Base-by-base conservation (phyloP, 2,888 invertebrate species). In the Polydrusus cervinus region DNA sequence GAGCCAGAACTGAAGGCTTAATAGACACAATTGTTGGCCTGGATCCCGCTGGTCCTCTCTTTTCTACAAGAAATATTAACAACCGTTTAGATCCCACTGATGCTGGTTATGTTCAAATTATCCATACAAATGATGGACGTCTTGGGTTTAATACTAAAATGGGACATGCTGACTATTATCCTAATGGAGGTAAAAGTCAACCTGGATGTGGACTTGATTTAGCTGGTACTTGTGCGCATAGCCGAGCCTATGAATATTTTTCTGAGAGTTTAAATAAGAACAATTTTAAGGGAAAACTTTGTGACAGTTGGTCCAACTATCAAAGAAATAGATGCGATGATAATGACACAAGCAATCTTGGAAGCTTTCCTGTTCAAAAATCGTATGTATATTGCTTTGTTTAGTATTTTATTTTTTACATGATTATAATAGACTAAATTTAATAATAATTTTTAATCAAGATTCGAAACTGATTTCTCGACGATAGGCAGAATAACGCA, bases 211-310 rank as follows among this genome's bases (percentile, higher is more conserved):
- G 82, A 10, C 5, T 82, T 0, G 85, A 86, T 74, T 2, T 82
- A 3, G 53, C 78, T 10, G 85, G 84, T 14, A 61, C 80, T 13
- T 90, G 89, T 79, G 81, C 89, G 2, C 89, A 90, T 80, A 78
- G 79, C 1, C 84, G 89, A 49, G 83, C 89, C 1, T 87, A 86
- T 57, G 16, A 80, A 40, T 89, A 87, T 77, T 89, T 85, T 74
- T 85, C 87, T 0, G 89, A 89, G 82, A 85, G 89, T 0, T 79
- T 89, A 13, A 67, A 25, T 25, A 70, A 61, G 16, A 65, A 76
- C 47, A 67, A 53, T 9, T 78, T 76, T 40, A n/a, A 60, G 13
- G 40, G 68, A 1, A 64, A 20, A 55, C 10, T 25, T 11, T 78
- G 78, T 49, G 40, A 18, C 5, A 74, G 25, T 61, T 68, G 70